Evolutionary conservation across 2,113 vertebrate species (phyloP), one percentile per base, ranked within the genome.

Genomic region (Thymallus thymallus): DNA sequence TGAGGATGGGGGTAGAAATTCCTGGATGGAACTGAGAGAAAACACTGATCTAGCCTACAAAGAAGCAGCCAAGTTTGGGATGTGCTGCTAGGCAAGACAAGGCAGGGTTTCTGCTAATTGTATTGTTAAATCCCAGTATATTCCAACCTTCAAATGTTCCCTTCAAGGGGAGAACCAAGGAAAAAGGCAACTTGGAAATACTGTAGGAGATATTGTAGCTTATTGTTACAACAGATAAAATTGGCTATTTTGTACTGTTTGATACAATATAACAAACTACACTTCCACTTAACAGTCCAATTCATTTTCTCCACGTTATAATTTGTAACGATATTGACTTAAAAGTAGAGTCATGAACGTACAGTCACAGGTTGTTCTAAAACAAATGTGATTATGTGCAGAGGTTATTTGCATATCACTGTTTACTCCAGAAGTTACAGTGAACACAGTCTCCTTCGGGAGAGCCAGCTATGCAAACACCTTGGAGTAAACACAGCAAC

Each of bases 341-440:
- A 87, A 78, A 76, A 67, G 74, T 5, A 3, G 82, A 87, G 79
- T 75, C 79, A 32, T 76, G 14, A 51, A 51, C 77, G 73, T 70
- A 72, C 80, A 71, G 74, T 88, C 76, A 78, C 84, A 82, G 84
- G 80, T 85, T 89, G 84, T 88, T 89, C 13, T 81, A 87, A 87
- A 79, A 85, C 84, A 73, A 87, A 85, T 76, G 88, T 88, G 82
- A 81, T 72, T 83, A 82, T 79, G 72, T 69, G 81, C 80, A 80
- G 68, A 68, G 68, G 0, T 5, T 72, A 88, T 86, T 85, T 84
- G 82, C 88, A 85, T 87, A 88, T 86, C 82, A 29, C 66, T 88
- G 88, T 90, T 89, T 85, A 86, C 86, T 88, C 83, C 85, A 77
- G 85, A 87, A 90, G 85, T 89, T 89, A 82, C 84, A 80, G 84